Evolutionary conservation across 2,888 invertebrate genomes (phyloP).

Genomic region (Drosophila suboccidentalis): DNA sequence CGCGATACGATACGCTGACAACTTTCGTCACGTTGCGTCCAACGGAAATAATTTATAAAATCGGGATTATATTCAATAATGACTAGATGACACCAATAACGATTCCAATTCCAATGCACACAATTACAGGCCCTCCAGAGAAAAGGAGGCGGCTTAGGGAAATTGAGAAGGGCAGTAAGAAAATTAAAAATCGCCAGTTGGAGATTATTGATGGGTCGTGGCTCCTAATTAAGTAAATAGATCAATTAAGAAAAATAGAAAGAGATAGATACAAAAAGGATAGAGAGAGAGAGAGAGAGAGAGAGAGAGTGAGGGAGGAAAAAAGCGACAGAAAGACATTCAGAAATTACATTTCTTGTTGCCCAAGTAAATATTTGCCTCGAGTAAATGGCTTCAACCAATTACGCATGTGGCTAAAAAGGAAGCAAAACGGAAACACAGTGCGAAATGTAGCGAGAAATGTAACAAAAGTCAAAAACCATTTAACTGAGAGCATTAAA

Average conservation of each 20-base stretch:
- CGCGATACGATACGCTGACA: slow-evolving; percentile 57
- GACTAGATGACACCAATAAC: slow-evolving; percentile 71
- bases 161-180: neutral
- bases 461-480: slow-evolving; percentile 18
- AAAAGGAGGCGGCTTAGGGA: neutral
- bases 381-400: slow-evolving; percentile 56
- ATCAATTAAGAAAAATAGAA: slow-evolving; percentile 8
- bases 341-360: slow-evolving; percentile 39
- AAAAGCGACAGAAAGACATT: neutral
- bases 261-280: neutral
- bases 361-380: slow-evolving; percentile 35
- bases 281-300: neutral
- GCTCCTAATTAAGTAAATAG: slow-evolving; percentile 47
- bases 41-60: slow-evolving; percentile 80
- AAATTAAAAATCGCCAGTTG: slow-evolving; percentile 42
- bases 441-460: neutral
- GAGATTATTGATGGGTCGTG: slow-evolving; percentile 52
- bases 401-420: slow-evolving; percentile 44
- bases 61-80: slow-evolving; percentile 73
- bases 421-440: slow-evolving; percentile 5
- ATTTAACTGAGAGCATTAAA: slow-evolving; percentile 38
- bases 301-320: neutral
- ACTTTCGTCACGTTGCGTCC: slow-evolving; percentile 70
- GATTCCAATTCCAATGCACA: slow-evolving; percentile 32
- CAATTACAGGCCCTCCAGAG: slow-evolving; percentile 42